Evolutionary conservation across 2,113 vertebrate species (phyloP).

Genomic region (Bambusicola thoracicus): DNA sequence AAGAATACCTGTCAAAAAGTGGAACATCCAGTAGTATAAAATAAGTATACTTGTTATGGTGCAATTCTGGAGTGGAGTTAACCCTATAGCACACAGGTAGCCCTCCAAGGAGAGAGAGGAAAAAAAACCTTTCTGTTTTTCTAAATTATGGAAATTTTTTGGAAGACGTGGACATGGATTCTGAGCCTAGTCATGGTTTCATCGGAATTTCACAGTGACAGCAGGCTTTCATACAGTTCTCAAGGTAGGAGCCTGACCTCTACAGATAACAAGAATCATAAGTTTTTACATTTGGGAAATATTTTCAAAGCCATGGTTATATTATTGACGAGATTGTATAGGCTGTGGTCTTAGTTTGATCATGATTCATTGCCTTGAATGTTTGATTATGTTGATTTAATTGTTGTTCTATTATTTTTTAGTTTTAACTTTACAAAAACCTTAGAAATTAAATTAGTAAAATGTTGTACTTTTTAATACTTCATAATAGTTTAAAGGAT

Average conservation of each 20-base stretch:
- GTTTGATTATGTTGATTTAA: background rate
- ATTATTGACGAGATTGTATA: background rate
- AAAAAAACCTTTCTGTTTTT: conserved; percentile 78
- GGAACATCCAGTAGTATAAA: conserved; percentile 73
- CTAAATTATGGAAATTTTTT: conserved; percentile 99
- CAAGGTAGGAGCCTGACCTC: conserved; percentile 87
- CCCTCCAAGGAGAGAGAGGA: conserved; percentile 71
- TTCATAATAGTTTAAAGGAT: background rate
- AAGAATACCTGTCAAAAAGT: conserved; percentile 76
- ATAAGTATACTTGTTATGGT: conserved; percentile 88
- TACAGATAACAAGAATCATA: conserved; percentile 16
- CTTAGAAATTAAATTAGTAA: background rate
- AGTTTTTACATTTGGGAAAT: background rate
- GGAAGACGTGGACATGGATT: conserved; percentile 98
- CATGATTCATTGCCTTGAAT: background rate
- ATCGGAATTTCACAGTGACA: conserved; percentile 89
- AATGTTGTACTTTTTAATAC: background rate
- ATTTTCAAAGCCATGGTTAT: background rate
- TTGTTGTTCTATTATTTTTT: background rate
- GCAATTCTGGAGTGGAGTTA: conserved; percentile 81
- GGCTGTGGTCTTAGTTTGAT: background rate
- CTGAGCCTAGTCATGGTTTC: conserved; percentile 95
- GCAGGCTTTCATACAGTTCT: conserved; percentile 91
- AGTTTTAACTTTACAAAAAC: background rate
- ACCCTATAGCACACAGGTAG: conserved; percentile 86